Base-by-base conservation (phyloP, 2,888 invertebrate species). In the Homarus gammarus region DNA sequence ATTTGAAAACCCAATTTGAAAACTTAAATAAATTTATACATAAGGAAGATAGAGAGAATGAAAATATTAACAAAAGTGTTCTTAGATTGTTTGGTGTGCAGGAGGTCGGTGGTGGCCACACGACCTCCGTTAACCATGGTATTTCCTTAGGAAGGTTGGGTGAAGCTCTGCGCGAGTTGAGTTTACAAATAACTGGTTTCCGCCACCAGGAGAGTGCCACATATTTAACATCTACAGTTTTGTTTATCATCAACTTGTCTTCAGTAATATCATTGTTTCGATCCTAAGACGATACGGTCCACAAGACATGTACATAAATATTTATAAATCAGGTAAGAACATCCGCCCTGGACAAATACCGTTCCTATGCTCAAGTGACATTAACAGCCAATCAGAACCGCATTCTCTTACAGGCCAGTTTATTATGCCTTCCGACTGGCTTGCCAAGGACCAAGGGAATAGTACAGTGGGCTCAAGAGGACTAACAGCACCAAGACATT, bases 251-350 rank as follows among this genome's bases (percentile, higher is more conserved):
- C n/a, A 83, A 68, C 33, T 49, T 40, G n/a, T 38, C 83, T 49
- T 83, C 68, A 68, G 38, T 81, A 31, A 79, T 82, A 87, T 73
- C 81, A 82, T 82, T 82, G 87, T 87, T 82, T 87, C 82, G 33
- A 75, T 75, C 87, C 87, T 87, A 87, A 87, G 87, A 87, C 87
- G 38, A 88, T 83, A 88, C 88, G 56, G 83, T 83, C 83, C 88
- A 88, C 88, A 88, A 84, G 72, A 88, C 88, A 88, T 88, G 73
- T 83, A 84, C 83, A 78, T 88, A 88, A 79, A 88, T 83, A 73
- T 78, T 88, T 84, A 88, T 84, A 88, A 88, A 88, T 88, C 88
- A 88, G 88, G 88, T 88, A 83, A 88, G 83, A 88, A 88, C 83
- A 83, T 84, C 84, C 83, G 88, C 68, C 88, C 84, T 83, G 83